Percentiles rank a stretch among this genome's conserved stretches.
Evolutionary conservation across 2,888 invertebrate species (phyloP).

Genomic region (Apamea sordens): DNA sequence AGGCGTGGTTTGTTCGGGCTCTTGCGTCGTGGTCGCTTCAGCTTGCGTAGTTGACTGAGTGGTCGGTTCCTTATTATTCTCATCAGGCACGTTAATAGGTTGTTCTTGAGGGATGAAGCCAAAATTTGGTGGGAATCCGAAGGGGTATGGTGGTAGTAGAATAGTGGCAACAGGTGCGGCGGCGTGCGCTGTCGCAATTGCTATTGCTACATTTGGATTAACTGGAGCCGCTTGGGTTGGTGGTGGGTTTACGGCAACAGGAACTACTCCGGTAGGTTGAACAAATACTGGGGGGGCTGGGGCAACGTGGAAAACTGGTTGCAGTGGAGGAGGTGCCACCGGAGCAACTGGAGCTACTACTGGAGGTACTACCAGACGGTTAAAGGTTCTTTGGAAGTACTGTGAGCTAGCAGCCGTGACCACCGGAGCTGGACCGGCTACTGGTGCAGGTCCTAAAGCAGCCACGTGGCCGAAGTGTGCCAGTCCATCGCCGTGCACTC

Average conservation of each 20-base stretch:
- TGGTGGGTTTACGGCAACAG: constrained; percentile 57
- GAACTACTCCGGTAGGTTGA: constrained; percentile 56
- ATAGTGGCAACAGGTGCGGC: constrained; percentile 87
- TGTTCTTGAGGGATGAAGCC: constrained; percentile 79
- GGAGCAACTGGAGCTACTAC: constrained; percentile 62
- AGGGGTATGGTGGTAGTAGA: constrained; percentile 85
- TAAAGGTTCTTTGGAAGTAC: constrained; percentile 92
- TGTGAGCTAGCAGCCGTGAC: constrained; percentile 93
- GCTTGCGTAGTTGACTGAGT: constrained; percentile 76
- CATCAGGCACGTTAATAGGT: constrained; percentile 74
- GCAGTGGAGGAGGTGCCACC: constrained; percentile 49
- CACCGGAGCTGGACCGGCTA: constrained; percentile 83
- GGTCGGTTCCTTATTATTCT: constrained; percentile 76
- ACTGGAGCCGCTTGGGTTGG: constrained; percentile 69
- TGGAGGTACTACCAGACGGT: constrained; percentile 83
- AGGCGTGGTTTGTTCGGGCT: constrained; percentile 79
- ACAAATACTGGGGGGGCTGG: constrained; percentile 67
- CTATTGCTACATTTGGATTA: constrained; percentile 84
- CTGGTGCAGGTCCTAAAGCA: constrained; percentile 59
- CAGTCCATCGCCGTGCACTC: constrained; percentile 69
- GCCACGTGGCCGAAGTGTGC: constrained; percentile 54
- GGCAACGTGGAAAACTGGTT: constrained; percentile 69
- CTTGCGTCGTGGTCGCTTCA: constrained; percentile 73
- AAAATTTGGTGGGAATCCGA: constrained; percentile 82
- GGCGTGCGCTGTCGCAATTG: constrained; percentile 85